Conservation (phyloP, 1,140 invertebrate species). For the Oryzaephilus surinamensis region DNA sequence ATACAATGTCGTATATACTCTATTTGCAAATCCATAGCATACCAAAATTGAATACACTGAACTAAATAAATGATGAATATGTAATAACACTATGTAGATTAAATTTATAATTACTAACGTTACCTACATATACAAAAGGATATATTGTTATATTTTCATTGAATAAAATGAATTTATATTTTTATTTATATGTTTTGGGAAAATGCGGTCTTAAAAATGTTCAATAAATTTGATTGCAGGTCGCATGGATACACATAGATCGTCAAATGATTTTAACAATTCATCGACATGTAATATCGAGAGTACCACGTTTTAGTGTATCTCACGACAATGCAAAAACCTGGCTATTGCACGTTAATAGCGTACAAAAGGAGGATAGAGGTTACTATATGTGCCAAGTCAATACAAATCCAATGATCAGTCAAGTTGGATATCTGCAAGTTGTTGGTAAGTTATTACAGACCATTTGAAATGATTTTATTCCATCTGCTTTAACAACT, state of each 20-base stretch:
- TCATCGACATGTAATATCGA: slow-evolving; percentile 79
- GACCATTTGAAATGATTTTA: too few relatives aligned
- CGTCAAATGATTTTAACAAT: slow-evolving; percentile 89
- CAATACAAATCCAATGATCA: slow-evolving; percentile 94
- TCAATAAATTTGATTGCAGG: slow-evolving; percentile 56
- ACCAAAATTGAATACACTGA: too few relatives aligned
- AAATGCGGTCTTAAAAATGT: too few relatives aligned
- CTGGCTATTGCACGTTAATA: slow-evolving; percentile 78
- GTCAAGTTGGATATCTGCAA: slow-evolving; percentile 85
- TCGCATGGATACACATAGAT: slow-evolving; percentile 89
- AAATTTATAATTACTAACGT: not conserved
- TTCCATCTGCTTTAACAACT: not conserved
- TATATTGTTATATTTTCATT: not conserved
- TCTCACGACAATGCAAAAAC: slow-evolving; percentile 86
- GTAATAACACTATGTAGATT: too few relatives aligned
- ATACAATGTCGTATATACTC: too few relatives aligned
- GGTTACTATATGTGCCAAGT: slow-evolving; percentile 90
- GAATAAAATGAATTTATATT: too few relatives aligned
- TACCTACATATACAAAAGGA: not conserved
- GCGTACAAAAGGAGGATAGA: slow-evolving; percentile 78
- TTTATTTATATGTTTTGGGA: not conserved
- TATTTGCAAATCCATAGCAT: too few relatives aligned
- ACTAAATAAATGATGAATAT: too few relatives aligned
- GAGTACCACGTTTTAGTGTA: slow-evolving; percentile 76
- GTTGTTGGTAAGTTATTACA: slow-evolving; percentile 87